Evolutionary conservation across 2,113 vertebrate species (phyloP).

Genomic region (Saimiri boliviensis): DNA sequence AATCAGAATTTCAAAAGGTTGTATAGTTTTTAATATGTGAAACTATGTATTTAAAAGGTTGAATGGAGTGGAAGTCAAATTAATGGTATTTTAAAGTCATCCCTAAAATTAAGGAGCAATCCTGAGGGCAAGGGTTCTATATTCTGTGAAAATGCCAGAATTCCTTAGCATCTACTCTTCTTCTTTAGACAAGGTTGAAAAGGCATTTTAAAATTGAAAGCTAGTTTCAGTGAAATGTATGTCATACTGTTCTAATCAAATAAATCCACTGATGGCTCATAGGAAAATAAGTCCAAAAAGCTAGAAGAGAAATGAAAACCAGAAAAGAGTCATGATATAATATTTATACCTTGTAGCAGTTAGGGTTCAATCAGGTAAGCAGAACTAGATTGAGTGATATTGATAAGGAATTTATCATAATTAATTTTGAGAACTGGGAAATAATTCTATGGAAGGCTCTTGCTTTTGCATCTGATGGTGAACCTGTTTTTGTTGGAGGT

Average conservation of each 20-base stretch:
- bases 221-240: neutral
- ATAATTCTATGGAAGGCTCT: neutral
- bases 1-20: neutral
- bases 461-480: neutral
- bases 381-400: neutral
- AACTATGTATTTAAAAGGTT: neutral
- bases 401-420: neutral
- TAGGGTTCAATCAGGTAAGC: neutral
- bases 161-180: neutral
- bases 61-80: neutral
- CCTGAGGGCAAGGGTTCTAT: neutral
- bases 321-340: neutral
- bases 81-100: neutral
- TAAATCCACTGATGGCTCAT: neutral
- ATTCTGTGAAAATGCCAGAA: neutral
- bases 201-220: neutral
- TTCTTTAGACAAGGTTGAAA: neutral
- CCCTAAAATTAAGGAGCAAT: neutral
- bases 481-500: neutral
- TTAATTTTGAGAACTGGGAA: neutral
- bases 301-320: neutral
- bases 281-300: neutral
- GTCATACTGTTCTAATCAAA: neutral
- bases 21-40: neutral
- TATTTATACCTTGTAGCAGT: neutral